Evolutionary conservation across 1,140 invertebrate species (phyloP), one percentile per base, ranked within the genome.

Genomic region (Galleria mellonella): DNA sequence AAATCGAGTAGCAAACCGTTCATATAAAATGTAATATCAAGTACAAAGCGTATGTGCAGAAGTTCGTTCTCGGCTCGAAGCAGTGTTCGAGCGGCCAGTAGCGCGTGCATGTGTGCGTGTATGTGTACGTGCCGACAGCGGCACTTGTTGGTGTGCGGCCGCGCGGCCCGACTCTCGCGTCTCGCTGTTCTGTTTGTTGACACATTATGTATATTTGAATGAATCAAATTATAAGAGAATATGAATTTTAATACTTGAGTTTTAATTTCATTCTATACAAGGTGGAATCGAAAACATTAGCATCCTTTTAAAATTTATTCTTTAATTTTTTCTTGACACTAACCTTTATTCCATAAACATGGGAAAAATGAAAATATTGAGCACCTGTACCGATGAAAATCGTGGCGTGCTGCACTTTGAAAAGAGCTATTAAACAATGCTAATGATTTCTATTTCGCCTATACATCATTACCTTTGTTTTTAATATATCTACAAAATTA

Each of bases 201-300:
- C 74, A 85, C 82, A 85, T 82, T 81, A 74, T 83, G 82, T 83
- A 83, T 83, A 83, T 78, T 85, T 83, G 76, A 81, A 83, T 77
- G 77, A 85, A 83, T 85, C 78, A 85, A 83, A 83, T 85, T 83
- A 83, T 82, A 85, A 76, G 72, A 81, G 66, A 79, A 84, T 83
- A 79, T 83, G 75, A 83, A 83, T 83, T 83, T 83, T 79, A 76
- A 37, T 9, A 37, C 17, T 37, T 37, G 35, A 23, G 42, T 11
- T 37, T 37, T 37, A 15, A 37, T 37, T 37, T 23, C 6, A 23
- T 23, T 23, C 17, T 23, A 3, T 23, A 23, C n/a, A n/a, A n/a
- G n/a, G n/a, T n/a, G n/a, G n/a, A n/a, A n/a, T n/a, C n/a, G n/a
- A n/a, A n/a, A n/a, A n/a, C n/a, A n/a, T n/a, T n/a, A n/a, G n/a